Evolutionary conservation across 2,888 invertebrate genomes (phyloP).

Genomic region (Melanotus villosus): DNA sequence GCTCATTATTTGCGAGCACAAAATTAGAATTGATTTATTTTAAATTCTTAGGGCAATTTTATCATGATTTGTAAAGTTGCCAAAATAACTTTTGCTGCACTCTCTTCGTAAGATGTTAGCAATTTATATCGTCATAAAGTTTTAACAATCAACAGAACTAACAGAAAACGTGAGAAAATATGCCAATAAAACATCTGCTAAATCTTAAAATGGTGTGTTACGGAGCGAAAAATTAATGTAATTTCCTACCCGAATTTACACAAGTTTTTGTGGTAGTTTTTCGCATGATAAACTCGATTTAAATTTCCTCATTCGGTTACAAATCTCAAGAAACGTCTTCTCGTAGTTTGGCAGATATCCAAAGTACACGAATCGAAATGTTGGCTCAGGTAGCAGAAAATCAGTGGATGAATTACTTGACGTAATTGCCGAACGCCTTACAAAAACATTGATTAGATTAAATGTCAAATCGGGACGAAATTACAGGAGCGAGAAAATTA

Average conservation of each 20-base stretch:
- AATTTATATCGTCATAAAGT: not conserved
- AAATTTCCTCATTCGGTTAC: slow-evolving; percentile 8
- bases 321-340: not conserved
- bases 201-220: too few relatives aligned
- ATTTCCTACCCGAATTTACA: too few relatives aligned
- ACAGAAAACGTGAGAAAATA: too few relatives aligned
- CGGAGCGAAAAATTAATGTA: too few relatives aligned
- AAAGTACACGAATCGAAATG: slow-evolving; percentile 5
- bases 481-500: not conserved
- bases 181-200: too few relatives aligned
- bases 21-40: slow-evolving; percentile 8
- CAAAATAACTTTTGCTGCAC: not conserved
- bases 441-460: not conserved
- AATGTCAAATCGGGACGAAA: not conserved
- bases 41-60: slow-evolving; percentile 3
- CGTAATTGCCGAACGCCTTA: not conserved
- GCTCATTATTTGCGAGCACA: not conserved
- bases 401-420: slow-evolving; percentile 8
- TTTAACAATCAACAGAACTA: slow-evolving; percentile 8
- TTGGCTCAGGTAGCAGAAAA: slow-evolving; percentile 9
- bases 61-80: slow-evolving; percentile 16
- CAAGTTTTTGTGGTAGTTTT: too few relatives aligned
- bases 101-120: not conserved
- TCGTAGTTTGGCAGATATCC: slow-evolving; percentile 15
- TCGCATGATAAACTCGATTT: slow-evolving; percentile 5